Base-by-base conservation (phyloP, 2,888 invertebrate genomes). In the Macroteleia sp. region DNA sequence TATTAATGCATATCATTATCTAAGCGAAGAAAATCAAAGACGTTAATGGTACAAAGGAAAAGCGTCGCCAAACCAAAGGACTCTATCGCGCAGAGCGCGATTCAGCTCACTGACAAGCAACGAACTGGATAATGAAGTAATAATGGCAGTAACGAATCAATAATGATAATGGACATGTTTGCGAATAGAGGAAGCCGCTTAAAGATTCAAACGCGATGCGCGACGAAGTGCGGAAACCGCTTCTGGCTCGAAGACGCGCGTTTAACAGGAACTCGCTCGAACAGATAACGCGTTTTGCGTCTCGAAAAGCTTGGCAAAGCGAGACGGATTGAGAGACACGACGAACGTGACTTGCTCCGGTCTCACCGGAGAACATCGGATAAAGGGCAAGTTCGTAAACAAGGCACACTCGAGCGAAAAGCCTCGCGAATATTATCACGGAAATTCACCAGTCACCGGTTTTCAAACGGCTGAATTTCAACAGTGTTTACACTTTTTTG, bases 71-170 rank as follows among this genome's bases (percentile, higher is more conserved):
- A 57, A 62, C 44, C 46, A 61, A 46, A 71, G 50, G 54, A 61
- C 50, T 56, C 20, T 67, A 64, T 64, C 46, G 34, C 39, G 14
- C 12, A 20, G 14, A 25, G 36, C 34, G 30, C 52, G 69, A 76
- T 69, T 39, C 69, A 30, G 54, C 59, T 73, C 73, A 52, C 64
- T 69, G 73, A 78, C 77, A 73, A 67, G 74, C 74, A 79, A 67
- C 76, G 71, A 56, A 46, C 75, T 71, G 77, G 73, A 67, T 86
- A 86, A 87, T 83, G 85, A 86, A 85, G 81, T 85, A 85, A 86
- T 86, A 86, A 86, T 84, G 82, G 82, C 82, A 84, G 83, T 77
- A 83, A 82, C 83, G 80, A 85, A 83, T 83, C 86, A 84, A 86
- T 87, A 85, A 86, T 67, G 82, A 80, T 85, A 87, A 87, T 86